Evolutionary conservation across 2,797 vertebrate genomes (phyloP), one percentile per base, ranked within the genome.

Genomic region (Huso huso): DNA sequence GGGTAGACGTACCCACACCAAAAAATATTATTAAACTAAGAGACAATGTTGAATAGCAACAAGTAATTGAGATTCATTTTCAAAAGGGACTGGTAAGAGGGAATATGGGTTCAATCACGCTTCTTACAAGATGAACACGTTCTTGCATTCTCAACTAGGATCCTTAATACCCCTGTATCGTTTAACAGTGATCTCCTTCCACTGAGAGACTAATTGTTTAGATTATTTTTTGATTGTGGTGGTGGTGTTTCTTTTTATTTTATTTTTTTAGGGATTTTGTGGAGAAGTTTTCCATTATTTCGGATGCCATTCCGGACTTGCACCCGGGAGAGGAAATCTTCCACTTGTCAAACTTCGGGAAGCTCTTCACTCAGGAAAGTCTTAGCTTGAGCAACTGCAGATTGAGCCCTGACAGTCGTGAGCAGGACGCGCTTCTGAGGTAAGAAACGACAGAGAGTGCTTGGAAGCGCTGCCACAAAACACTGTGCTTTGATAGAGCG

Each of bases 281-380:
- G 78, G 88, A 91, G 81, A 93, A 80, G 76, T 96, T 90, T 83
- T 91, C 91, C 1, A 48, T 95, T 72, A 83, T 83, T 74, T 78
- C 86, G 63, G 86, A 82, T 74, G 88, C 82, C 66, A 93, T 98
- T 85, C 91, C 88, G 70, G 94, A 97, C 73, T 80, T 88, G 58
- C 92, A 94, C 68, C 96, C 95, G 18, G 96, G 96, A 75, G 93
- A 98, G 81, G 84, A 86, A 4, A 81, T 98, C 76, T 98, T 98
- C 82, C 82, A 88, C 74, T 79, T 94, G 73, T 80, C 86, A 61
- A 81, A 81, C 61, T 93, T 90, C 77, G 93, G 96, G 58, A 88
- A 79, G 67, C 82, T 97, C 75, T 98, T 97, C 75, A 88, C 69
- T 83, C 90, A 92, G 0, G 69, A 86, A 71, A 86, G 86, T 1